A percentile compares a stretch with the other conserved stretches of the same genome.
Conservation (phyloP, 2,113 vertebrate genomes). For the Natator depressus region DNA sequence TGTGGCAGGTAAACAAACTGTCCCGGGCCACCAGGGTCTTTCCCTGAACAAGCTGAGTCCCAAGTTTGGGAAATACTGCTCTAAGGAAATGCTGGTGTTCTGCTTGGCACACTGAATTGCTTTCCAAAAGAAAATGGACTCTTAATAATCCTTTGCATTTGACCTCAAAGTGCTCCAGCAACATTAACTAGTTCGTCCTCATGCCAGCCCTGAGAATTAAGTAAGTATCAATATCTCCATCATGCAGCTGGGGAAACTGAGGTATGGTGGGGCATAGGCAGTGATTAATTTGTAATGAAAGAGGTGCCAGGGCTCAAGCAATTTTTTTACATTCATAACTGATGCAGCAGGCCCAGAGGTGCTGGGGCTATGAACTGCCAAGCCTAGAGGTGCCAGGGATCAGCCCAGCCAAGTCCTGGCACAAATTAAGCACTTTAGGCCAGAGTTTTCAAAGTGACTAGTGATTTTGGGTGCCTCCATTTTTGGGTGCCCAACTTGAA, state of each 20-base stretch:
- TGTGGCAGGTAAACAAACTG: too few relatives aligned
- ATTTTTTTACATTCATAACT: too few relatives aligned
- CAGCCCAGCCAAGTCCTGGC: too few relatives aligned
- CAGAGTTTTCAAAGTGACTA: conserved; percentile 19
- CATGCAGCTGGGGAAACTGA: background rate
- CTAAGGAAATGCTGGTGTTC: conserved; percentile 62
- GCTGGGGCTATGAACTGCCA: too few relatives aligned
- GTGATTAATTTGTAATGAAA: too few relatives aligned
- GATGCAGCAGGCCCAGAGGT: too few relatives aligned
- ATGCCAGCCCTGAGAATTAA: background rate
- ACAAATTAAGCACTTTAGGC: background rate
- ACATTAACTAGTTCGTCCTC: conserved; percentile 36
- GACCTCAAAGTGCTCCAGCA: conserved; percentile 18
- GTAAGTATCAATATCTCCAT: background rate
- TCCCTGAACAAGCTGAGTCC: too few relatives aligned
- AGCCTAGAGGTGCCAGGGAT: too few relatives aligned
- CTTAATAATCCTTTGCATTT: conserved; percentile 4
- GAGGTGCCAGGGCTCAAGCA: too few relatives aligned
- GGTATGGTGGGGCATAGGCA: background rate
- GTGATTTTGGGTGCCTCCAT: background rate
- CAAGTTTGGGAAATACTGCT: background rate
- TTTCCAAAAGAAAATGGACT: conserved; percentile 28
- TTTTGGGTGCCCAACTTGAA: background rate
- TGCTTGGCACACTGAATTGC: conserved; percentile 45
- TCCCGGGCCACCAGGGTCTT: too few relatives aligned